Base-by-base conservation (phyloP, 2,113 vertebrate genomes). In the Xiphorhynchus elegans region DNA sequence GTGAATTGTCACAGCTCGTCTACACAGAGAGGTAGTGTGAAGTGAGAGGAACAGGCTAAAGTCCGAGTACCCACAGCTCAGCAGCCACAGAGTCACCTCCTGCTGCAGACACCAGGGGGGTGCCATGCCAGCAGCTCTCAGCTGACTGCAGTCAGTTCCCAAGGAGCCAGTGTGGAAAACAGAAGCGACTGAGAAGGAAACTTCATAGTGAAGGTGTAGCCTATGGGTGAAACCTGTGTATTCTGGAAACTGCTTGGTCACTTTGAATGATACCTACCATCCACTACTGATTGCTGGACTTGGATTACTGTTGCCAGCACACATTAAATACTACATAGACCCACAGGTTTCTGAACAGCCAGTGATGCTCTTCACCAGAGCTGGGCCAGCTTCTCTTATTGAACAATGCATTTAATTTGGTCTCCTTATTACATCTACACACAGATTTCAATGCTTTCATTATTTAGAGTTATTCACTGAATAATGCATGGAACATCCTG, bases 51-150 rank as follows among this genome's bases (percentile, higher is more conserved):
- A 47, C 7, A 52, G 35, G 46, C n/a, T 79, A 23, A 6, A 26
- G 46, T 4, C 39, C 14, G 23, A 40, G 33, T 9, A 37, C n/a
- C 11, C 78, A 37, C 3, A 47, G 26, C 16, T 66, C 29, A 7
- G 55, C 39, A 53, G 52, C 25, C 0, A 0, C 0, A 2, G 31
- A 44, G n/a, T 46, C 58, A 76, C 17, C 0, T 0, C 1, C 3
- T 6, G 16, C 26, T 28, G 55, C 87, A 72, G 20, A 56, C 14
- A 10, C 9, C 37, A 8, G 66, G 13, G 0, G 2, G 3, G 33
- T 63, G 40, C 76, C 31, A 7, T 11, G 29, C 10, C 64, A 60
- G 26, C 26, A 55, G 9, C 5, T 84, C 74, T 88, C 53, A 46
- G 19, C 8, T 0, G 0, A 7, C 25, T 1, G 0, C 2, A 1